phyloP scores from a whole-genome alignment of 92 coral and sea anemone species.

The Porites rus region DNA sequence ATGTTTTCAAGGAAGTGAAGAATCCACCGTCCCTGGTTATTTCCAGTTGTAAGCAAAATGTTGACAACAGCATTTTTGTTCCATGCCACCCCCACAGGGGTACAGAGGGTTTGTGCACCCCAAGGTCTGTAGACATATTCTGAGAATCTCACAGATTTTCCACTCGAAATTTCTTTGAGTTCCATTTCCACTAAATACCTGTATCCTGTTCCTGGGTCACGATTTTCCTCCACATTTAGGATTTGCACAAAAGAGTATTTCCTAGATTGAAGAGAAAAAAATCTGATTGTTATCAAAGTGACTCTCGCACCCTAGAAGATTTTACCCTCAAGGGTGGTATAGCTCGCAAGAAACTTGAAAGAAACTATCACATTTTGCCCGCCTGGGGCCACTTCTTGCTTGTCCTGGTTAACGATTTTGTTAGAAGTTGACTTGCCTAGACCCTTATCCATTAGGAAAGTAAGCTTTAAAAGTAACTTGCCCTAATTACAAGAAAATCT shows the following conservation, averaged over 20 bases:
- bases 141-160: slow-evolving; percentile 74
- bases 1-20: slow-evolving; percentile 85
- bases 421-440: too few species aligned
- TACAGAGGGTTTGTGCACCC: slow-evolving; percentile 60
- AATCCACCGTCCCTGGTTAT: slow-evolving; percentile 92
- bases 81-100: slow-evolving; percentile 83
- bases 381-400: too few species aligned
- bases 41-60: slow-evolving; percentile 83
- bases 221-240: slow-evolving; percentile 86
- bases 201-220: slow-evolving; percentile 64
- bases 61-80: slow-evolving; percentile 81
- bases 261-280: slow-evolving; percentile 36
- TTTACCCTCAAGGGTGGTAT: too few species aligned
- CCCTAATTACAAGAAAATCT: too few species aligned
- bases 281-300: not conserved
- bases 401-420: too few species aligned
- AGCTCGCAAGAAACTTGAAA: too few species aligned
- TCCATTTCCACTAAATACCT: slow-evolving; percentile 87
- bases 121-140: slow-evolving; percentile 77
- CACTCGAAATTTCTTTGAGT: slow-evolving; percentile 54
- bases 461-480: too few species aligned
- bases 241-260: slow-evolving; percentile 57
- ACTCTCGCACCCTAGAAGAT: not conserved
- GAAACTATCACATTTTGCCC: too few species aligned
- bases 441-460: too few species aligned